Conservation (phyloP, 2,888 invertebrate genomes). For the Macrophya alboannulata region DNA sequence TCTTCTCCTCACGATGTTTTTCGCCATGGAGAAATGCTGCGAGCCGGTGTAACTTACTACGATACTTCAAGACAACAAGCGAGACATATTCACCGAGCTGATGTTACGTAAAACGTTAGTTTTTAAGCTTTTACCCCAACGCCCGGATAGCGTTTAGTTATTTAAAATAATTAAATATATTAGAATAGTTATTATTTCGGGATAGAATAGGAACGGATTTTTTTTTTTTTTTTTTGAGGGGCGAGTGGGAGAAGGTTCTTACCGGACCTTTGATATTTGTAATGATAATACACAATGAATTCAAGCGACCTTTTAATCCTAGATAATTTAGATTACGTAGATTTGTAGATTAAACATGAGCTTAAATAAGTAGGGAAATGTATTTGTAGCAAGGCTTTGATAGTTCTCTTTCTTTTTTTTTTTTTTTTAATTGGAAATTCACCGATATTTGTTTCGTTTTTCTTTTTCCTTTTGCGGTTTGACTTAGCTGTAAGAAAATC, state of each 20-base stretch:
- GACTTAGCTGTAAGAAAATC: neutral
- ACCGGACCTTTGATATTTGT: neutral
- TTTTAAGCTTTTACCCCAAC: neutral
- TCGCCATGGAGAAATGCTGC: conserved; percentile 72
- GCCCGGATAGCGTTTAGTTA: neutral
- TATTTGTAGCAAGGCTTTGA: conserved; percentile 10
- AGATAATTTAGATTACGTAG: neutral
- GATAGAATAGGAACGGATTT: neutral
- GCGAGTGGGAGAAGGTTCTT: neutral
- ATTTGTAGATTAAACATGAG: conserved; percentile 21
- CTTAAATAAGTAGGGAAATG: neutral
- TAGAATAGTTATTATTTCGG: neutral
- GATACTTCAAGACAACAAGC: conserved; percentile 71
- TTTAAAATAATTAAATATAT: neutral
- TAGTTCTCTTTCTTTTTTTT: neutral
- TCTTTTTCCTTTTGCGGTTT: neutral
- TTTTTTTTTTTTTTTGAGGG: neutral
- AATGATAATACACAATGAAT: neutral
- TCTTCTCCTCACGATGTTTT: conserved; percentile 73
- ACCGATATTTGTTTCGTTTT: neutral
- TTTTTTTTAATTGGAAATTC: neutral
- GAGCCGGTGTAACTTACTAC: conserved; percentile 73
- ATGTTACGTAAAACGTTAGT: conserved; percentile 69
- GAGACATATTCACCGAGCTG: conserved; percentile 71
- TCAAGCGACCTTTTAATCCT: conserved; percentile 40